A percentile compares a stretch with the other conserved stretches of the same genome.
Conservation (phyloP, 2,888 invertebrate species). For the Drosophila meridiana region DNA sequence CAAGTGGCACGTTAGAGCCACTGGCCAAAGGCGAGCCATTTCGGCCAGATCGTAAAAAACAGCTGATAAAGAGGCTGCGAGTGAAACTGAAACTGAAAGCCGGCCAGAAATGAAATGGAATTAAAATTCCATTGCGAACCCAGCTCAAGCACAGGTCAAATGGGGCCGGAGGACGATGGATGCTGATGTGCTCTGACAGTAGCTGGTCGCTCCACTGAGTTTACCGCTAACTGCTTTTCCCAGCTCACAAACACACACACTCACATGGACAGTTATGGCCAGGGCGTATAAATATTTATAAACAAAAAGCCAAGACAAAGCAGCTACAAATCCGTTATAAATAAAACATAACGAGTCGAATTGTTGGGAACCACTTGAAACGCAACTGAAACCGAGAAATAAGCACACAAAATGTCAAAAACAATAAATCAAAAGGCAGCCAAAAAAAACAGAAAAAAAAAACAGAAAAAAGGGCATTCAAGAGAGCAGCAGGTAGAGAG, state of each 20-base stretch:
- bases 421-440: constrained; percentile 78
- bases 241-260: constrained; percentile 1
- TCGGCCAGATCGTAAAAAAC: constrained; percentile 32
- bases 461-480: constrained; percentile 14
- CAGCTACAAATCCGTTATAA: constrained; percentile 76
- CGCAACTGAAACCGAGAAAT: constrained; percentile 60
- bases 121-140: constrained; percentile 74
- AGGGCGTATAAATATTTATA: constrained; percentile 72
- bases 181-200: constrained; percentile 43
- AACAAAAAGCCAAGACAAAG: constrained; percentile 48
- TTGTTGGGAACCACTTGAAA: constrained; percentile 67
- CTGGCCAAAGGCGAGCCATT: constrained; percentile 27
- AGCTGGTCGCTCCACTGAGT: constrained; percentile 4
- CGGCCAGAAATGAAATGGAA: constrained; percentile 40
- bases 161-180: constrained; percentile 20
- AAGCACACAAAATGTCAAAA: constrained; percentile 73
- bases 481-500: not conserved
- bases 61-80: constrained; percentile 19
- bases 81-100: constrained; percentile 48
- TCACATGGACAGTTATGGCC: constrained; percentile 5
- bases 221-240: constrained; percentile 21
- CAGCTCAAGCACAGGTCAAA: constrained; percentile 61
- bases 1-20: constrained; percentile 11
- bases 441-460: constrained; percentile 49
- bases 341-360: constrained; percentile 76